phyloP scores from a whole-genome alignment of 2,113 vertebrate genomes.

The Psilopogon haemacephalus region DNA sequence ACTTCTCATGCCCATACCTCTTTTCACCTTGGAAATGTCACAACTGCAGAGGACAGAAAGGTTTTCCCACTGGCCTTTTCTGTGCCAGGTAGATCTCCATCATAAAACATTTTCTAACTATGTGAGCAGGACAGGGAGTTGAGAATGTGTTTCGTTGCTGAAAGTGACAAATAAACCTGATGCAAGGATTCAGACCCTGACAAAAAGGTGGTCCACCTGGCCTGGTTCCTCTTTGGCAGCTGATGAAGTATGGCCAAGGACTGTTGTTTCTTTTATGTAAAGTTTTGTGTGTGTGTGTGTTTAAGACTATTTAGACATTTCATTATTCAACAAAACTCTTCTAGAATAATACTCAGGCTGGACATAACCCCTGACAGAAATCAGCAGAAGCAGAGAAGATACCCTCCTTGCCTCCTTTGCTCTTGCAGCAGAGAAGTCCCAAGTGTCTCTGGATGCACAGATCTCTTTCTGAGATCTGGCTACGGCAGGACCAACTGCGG shows the following conservation, averaged over 20 bases:
- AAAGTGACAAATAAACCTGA: neutral
- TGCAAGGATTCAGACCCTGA: neutral
- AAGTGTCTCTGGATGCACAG: neutral
- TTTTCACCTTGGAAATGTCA: neutral
- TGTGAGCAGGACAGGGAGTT: neutral
- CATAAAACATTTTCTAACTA: neutral
- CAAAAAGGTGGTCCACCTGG: neutral
- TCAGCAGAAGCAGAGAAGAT: neutral
- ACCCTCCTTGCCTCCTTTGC: neutral
- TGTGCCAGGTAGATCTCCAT: neutral
- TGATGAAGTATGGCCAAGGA: neutral
- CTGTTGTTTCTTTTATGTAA: neutral
- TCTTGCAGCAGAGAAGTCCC: neutral
- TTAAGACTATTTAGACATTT: neutral
- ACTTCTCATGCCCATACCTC: neutral
- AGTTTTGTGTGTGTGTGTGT: neutral
- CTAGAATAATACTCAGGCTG: neutral
- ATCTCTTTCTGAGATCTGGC: neutral
- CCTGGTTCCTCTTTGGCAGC: neutral
- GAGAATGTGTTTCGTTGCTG: neutral
- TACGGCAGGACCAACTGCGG: neutral
- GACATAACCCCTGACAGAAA: neutral
- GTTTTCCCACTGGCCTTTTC: neutral
- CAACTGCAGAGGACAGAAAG: neutral
- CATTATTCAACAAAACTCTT: neutral